A percentile compares a stretch with the other conserved stretches of the same genome.
These are phyloP conservation scores for Brachionus koreanus DNA, from an alignment of 1,140 invertebrate species.

Conservation along the genomic window DNA sequence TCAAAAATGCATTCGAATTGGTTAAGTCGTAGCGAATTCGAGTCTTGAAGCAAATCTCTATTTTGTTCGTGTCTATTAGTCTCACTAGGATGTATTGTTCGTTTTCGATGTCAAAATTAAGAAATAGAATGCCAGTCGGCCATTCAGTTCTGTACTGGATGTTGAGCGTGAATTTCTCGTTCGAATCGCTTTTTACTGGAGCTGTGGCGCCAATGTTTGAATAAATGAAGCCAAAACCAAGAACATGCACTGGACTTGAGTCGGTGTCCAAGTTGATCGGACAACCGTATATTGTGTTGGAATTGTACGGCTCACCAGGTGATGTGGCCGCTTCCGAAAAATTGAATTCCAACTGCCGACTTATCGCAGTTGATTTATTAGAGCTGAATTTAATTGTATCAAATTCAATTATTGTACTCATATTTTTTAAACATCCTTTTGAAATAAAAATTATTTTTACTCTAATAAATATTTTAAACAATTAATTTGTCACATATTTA, in stretches of 20 bases:
- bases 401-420: conserved; percentile 3
- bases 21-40: background rate
- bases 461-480: too few species aligned
- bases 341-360: background rate
- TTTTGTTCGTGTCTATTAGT: background rate
- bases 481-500: too few species aligned
- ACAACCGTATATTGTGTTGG: conserved; percentile 41
- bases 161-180: background rate
- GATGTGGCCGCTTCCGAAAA: background rate
- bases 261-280: conserved; percentile 11
- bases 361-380: background rate
- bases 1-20: background rate
- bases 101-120: conserved; percentile 35
- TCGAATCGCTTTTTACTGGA: background rate
- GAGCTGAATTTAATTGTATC: background rate
- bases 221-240: conserved; percentile 24
- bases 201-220: background rate
- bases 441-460: too few species aligned
- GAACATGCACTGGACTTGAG: background rate
- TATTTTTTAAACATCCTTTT: conserved; percentile 30
- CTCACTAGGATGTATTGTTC: conserved; percentile 26
- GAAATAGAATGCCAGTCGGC: background rate
- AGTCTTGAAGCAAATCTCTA: conserved; percentile 1
- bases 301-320: background rate
- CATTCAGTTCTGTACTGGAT: background rate